Evolutionary conservation across 2,888 invertebrate species (phyloP).

Genomic region (Agrotis exclamationis): DNA sequence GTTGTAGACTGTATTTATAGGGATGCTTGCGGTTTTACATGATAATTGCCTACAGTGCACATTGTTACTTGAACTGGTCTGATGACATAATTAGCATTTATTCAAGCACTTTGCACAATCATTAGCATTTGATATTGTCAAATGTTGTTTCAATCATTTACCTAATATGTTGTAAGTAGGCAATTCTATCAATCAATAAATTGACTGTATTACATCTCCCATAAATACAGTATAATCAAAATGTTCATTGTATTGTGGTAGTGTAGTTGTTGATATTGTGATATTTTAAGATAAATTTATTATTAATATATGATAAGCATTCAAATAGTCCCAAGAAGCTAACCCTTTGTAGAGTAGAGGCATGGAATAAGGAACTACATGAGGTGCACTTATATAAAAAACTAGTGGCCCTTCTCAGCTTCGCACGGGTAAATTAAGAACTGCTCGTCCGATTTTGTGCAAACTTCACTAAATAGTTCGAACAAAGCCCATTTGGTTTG

Average conservation of each 20-base stretch:
- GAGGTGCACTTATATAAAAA: neutral
- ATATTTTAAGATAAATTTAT: conserved; percentile 86
- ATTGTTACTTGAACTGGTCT: neutral
- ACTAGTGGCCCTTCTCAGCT: too few relatives aligned
- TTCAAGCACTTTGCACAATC: neutral
- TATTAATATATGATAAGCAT: conserved; percentile 71
- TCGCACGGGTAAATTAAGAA: too few relatives aligned
- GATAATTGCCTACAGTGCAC: neutral
- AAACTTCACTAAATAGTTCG: too few relatives aligned
- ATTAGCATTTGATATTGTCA: conserved; percentile 10
- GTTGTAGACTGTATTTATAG: conserved; percentile 56
- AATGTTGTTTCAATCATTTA: neutral
- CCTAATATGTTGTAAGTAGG: neutral
- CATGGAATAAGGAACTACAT: conserved; percentile 42
- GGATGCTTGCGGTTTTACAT: conserved; percentile 5
- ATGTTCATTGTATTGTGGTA: conserved; percentile 73
- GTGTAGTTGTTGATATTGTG: conserved; percentile 88
- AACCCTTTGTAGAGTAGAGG: conserved; percentile 68
- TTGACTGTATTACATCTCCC: conserved; percentile 13
- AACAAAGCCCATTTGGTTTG: too few relatives aligned
- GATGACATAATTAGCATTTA: conserved; percentile 15
- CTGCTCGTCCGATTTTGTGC: too few relatives aligned
- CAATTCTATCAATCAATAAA: neutral
- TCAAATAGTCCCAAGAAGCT: conserved; percentile 77
- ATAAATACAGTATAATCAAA: conserved; percentile 59